These are phyloP conservation scores for Hydropsyche tenuis DNA, from an alignment of 1,140 invertebrate genomes.

Conservation along the genomic window DNA sequence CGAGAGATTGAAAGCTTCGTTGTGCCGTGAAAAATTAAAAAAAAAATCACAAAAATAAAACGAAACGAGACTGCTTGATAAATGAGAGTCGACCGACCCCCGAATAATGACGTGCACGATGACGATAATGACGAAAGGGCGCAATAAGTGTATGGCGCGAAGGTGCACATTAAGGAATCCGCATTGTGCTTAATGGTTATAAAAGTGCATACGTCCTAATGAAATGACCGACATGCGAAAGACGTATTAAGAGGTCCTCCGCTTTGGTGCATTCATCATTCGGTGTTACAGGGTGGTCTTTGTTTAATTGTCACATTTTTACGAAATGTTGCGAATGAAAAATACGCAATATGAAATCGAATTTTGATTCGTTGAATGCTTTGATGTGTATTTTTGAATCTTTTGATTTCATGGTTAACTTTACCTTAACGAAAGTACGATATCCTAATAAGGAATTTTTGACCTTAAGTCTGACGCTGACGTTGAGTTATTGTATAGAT, in stretches of 20 bases:
- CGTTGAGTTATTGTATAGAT: too few species aligned
- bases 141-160: not conserved
- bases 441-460: too few species aligned
- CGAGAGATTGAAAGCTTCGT: conserved; percentile 22
- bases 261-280: too few species aligned
- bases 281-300: too few species aligned
- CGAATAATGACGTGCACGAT: not conserved
- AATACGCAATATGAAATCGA: too few species aligned
- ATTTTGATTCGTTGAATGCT: too few species aligned
- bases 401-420: too few species aligned
- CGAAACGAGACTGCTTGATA: conserved; percentile 10
- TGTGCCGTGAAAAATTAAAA: not conserved
- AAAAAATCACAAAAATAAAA: not conserved
- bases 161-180: conserved; percentile 19
- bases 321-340: too few species aligned
- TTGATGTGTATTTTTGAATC: too few species aligned
- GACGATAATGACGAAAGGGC: conserved; percentile 7
- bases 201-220: conserved; percentile 29
- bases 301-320: too few species aligned
- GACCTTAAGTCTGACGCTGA: too few species aligned
- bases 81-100: conserved; percentile 15
- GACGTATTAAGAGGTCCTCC: conserved; percentile 18
- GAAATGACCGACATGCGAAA: conserved; percentile 30
- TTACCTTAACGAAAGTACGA: too few species aligned
- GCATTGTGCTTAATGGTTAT: conserved; percentile 29